Evolutionary conservation across 2,797 vertebrate species (phyloP), one percentile per base, ranked within the genome.

Genomic region (Poeciliopsis infans): DNA sequence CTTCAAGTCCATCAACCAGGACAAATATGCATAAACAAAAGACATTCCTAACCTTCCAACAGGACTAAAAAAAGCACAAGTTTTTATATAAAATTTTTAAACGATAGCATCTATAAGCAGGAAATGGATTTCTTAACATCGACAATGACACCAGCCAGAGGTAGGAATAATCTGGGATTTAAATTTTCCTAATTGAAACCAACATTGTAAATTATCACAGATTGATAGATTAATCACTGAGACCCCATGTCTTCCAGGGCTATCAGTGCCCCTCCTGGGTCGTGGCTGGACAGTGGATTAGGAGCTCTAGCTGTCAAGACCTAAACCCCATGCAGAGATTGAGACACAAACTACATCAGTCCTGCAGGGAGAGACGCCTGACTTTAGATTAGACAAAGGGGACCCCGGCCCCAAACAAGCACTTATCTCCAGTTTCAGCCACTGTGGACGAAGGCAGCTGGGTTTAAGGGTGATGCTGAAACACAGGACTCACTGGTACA

Each of bases 201-300:
- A 78, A 76, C 25, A 78, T 81, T 75, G 75, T 59, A 59, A 45
- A 83, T 85, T 83, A 92, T 93, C 90, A 92, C 75, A 64, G 49
- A 77, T 76, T 31, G 16, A 82, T 86, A 83, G 87, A 91, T 86
- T 93, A 93, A 94, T 94, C 93, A 53, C 23, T 53, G 51, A 25
- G 7, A 53, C 90, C 73, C 80, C 88, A 83, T 70, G 45, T 91
- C 83, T 92, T 89, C 89, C 84, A 70, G 46, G 88, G 79, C 85
- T 94, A 95, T 95, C 93, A 93, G 87, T 92, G 90, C 89, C 92
- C 95, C 91, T 90, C 91, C 93, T 73, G 91, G 87, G 93, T 80
- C 69, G 90, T 86, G 92, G 87, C 90, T 94, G 88, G 88, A 88
- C 78, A 70, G 80, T 90, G 91, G 94, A 94, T 95, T 95, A 95